A percentile compares a stretch with the other conserved stretches of the same genome.
Evolutionary conservation across 2,888 invertebrate genomes (phyloP).

Genomic region (Ceraclea dissimilis): DNA sequence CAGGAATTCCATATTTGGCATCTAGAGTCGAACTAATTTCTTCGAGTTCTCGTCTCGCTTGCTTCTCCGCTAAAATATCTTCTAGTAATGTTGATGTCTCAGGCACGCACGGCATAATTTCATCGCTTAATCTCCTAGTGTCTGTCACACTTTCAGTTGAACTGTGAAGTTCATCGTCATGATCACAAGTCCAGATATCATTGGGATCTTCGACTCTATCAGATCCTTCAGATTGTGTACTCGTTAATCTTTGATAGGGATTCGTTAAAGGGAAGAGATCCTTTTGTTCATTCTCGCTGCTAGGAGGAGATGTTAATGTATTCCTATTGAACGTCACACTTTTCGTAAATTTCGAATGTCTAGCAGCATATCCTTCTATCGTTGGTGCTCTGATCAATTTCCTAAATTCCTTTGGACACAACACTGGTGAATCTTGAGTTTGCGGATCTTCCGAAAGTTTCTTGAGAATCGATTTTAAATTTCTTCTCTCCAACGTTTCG

Average conservation of each 20-base stretch:
- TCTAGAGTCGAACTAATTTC: slow-evolving; percentile 16
- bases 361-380: slow-evolving; percentile 79
- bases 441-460: slow-evolving; percentile 66
- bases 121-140: slow-evolving; percentile 7
- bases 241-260: slow-evolving; percentile 23
- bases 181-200: slow-evolving; percentile 19
- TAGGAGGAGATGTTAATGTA: slow-evolving; percentile 74
- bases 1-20: slow-evolving; percentile 25
- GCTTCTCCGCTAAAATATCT: slow-evolving; percentile 22
- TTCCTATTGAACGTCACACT: slow-evolving; percentile 83
- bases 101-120: slow-evolving; percentile 10
- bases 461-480: slow-evolving; percentile 78
- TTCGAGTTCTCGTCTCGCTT: slow-evolving; percentile 12
- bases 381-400: slow-evolving; percentile 75
- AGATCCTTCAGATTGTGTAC: slow-evolving; percentile 17
- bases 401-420: slow-evolving; percentile 52
- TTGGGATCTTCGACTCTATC: slow-evolving; percentile 18
- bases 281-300: slow-evolving; percentile 36
- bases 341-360: slow-evolving; percentile 81
- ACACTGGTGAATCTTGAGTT: slow-evolving; percentile 42
- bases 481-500: slow-evolving; percentile 74
- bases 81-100: slow-evolving; percentile 12
- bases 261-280: slow-evolving; percentile 22
- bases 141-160: slow-evolving; percentile 12
- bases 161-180: slow-evolving; percentile 12